A percentile compares a stretch with the other conserved stretches of the same genome.
Conservation (phyloP, 2,113 vertebrate species). For the Alces alces region DNA sequence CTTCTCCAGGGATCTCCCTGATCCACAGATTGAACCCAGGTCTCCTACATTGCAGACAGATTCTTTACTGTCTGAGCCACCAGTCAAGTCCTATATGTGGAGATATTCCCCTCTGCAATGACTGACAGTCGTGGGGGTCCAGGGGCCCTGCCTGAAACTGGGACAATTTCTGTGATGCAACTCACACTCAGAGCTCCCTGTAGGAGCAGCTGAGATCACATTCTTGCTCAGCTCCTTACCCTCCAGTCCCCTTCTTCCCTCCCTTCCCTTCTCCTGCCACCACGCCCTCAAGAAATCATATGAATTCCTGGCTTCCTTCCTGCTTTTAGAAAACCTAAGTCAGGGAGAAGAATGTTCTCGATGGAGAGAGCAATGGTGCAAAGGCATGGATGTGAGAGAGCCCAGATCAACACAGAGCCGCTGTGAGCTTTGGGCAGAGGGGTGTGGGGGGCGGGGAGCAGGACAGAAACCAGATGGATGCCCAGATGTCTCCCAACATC, state of each 20-base stretch:
- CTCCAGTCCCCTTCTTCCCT: background rate
- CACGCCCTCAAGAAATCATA: background rate
- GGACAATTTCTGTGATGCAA: background rate
- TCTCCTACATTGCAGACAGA: background rate
- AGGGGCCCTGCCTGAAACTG: background rate
- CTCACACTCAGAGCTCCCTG: background rate
- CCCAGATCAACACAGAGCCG: accelerated
- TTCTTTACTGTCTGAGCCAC: background rate
- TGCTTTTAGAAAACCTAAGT: background rate
- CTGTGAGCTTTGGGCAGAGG: background rate
- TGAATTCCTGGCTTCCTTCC: background rate
- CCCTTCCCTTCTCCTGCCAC: background rate
- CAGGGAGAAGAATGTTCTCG: background rate
- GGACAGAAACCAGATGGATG: background rate
- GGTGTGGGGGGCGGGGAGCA: accelerated
- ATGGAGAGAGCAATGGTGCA: background rate
- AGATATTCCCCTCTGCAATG: background rate
- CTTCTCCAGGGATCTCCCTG: background rate
- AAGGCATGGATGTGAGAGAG: background rate
- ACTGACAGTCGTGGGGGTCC: background rate
- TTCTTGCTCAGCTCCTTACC: background rate
- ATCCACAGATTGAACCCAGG: background rate
- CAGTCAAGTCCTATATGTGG: background rate
- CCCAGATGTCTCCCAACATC: background rate
- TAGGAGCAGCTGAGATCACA: background rate